phyloP scores from a whole-genome alignment of 2,113 vertebrate species.

The Paralichthys olivaceus region DNA sequence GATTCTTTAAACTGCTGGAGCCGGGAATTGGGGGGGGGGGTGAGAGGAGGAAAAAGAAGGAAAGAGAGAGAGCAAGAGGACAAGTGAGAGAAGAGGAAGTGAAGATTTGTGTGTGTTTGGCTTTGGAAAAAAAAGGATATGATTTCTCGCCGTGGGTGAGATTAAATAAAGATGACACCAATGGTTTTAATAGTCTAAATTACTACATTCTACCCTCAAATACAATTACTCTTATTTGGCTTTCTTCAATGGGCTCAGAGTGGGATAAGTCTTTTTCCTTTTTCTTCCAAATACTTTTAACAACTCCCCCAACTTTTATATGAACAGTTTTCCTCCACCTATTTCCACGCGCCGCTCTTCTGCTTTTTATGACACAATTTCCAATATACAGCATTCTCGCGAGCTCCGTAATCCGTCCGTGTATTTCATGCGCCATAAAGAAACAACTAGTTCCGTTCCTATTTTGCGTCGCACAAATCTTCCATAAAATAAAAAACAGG shows the following conservation, averaged over 20 bases:
- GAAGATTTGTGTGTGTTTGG: constrained; percentile 75
- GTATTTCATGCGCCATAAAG: constrained; percentile 80
- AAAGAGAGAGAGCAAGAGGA: constrained; percentile 41
- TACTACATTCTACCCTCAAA: constrained; percentile 63
- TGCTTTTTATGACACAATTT: constrained; percentile 77
- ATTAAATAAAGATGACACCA: constrained; percentile 76
- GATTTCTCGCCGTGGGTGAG: constrained; percentile 65
- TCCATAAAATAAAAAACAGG: constrained; percentile 68
- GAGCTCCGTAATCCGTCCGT: constrained; percentile 68
- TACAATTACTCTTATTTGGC: constrained; percentile 68
- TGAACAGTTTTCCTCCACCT: constrained; percentile 57
- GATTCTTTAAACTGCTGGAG: constrained; percentile 79
- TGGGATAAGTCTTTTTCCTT: constrained; percentile 12
- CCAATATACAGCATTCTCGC: constrained; percentile 62
- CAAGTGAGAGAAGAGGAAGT: constrained; percentile 59
- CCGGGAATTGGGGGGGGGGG: constrained; percentile 33
- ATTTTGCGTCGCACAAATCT: constrained; percentile 67
- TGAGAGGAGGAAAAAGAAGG: constrained; percentile 23
- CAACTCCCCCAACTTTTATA: constrained; percentile 71
- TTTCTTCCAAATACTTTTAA: constrained; percentile 49
- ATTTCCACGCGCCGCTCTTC: constrained; percentile 58
- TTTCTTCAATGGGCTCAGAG: constrained; percentile 45
- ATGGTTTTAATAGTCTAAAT: constrained; percentile 72
- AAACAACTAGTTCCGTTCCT: constrained; percentile 53
- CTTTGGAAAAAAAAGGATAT: constrained; percentile 63